These are phyloP conservation scores for Catharus ustulatus DNA, from an alignment of 2,797 vertebrate species.

Conservation along the genomic window DNA sequence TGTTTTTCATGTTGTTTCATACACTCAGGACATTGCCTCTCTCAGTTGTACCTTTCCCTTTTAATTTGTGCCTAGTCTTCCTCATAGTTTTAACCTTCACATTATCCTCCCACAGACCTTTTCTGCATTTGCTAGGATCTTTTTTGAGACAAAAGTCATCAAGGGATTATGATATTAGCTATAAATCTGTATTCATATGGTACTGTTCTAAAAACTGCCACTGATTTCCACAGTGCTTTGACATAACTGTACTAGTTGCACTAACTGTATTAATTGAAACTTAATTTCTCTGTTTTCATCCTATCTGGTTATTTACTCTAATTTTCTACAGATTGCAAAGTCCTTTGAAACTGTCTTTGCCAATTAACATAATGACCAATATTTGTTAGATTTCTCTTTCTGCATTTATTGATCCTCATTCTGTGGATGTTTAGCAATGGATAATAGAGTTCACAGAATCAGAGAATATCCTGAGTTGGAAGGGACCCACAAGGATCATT, in stretches of 20 bases:
- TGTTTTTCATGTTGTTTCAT: not conserved
- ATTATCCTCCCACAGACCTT: not conserved
- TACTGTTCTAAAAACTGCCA: not conserved
- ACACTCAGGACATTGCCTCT: not conserved
- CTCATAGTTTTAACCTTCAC: not conserved
- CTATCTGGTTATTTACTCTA: not conserved
- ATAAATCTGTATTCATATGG: not conserved
- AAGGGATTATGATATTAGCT: not conserved
- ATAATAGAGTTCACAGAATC: not conserved
- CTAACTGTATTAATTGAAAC: not conserved
- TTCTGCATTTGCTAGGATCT: not conserved
- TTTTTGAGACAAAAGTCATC: not conserved
- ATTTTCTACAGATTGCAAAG: not conserved
- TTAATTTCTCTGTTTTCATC: not conserved
- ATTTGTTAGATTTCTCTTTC: not conserved
- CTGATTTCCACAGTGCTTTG: not conserved
- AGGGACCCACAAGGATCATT: too few relatives aligned
- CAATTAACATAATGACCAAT: not conserved
- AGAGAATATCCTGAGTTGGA: too few relatives aligned
- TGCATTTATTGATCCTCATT: not conserved
- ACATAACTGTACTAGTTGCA: not conserved
- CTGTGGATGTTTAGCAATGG: not conserved
- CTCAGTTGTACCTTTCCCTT: not conserved
- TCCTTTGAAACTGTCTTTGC: not conserved
- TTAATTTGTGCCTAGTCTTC: not conserved